Base-by-base conservation (phyloP, 2,113 vertebrate genomes). In the Egretta garzetta region DNA sequence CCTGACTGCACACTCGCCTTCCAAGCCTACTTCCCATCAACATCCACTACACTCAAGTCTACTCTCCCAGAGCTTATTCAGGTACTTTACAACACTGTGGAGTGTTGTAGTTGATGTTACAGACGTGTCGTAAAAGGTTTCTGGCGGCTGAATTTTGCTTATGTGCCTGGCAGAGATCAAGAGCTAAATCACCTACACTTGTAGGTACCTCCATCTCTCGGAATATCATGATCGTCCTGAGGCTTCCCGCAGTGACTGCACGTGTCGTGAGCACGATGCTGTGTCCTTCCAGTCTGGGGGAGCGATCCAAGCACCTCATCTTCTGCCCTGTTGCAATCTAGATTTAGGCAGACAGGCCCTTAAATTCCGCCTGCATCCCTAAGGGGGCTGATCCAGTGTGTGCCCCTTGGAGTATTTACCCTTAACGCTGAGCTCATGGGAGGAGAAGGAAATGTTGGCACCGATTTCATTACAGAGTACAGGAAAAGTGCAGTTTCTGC, bases 221-320 rank as follows among this genome's bases (percentile, higher is more conserved):
- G 37, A 9, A 7, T 14, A 32, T 70, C 6, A 0, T 26, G 33
- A 53, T 35, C 1, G 0, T 58, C 14, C 16, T 84, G 35, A 15
- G 58, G 58, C 33, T 49, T 73, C 32, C 45, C 6, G 2, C 21
- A 53, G 39, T 20, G 53, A 24, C 47, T 14, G 21, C 8, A 4
- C 1, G 1, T 35, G 14, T 32, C 45, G 24, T 27, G 53, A 86
- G 49, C 18, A 33, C 30, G 66, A 14, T 6, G 3, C 21, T 35
- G 19, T 14, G 24, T 80, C 26, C 20, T 67, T 73, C 37, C 24
- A 58, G 49, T 9, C 49, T 37, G 80, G 8, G 27, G 27, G 41
- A 84, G 21, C 0, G 0, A 83, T 37, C 7, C 0, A 0, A 8
- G 26, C n/a, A 28, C 28, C 20, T 88, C 4, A 6, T 30, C 13